phyloP scores from a whole-genome alignment of 2,113 vertebrate species.

The Paradisaea rubra region DNA sequence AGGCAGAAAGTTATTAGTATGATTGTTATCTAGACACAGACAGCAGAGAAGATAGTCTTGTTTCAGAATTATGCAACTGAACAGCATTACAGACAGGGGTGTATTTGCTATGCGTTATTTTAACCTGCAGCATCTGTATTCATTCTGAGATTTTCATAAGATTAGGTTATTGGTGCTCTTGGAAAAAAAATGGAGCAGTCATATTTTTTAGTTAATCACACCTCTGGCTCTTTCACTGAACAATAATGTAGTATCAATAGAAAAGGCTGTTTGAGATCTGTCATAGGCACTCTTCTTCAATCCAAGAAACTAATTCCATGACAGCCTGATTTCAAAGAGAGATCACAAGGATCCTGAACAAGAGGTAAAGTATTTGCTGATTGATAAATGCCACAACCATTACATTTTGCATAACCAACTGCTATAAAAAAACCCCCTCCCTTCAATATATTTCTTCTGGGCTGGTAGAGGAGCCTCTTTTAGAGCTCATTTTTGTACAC shows the following conservation, averaged over 20 bases:
- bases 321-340: background rate
- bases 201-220: background rate
- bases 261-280: background rate
- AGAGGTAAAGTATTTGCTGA: background rate
- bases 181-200: background rate
- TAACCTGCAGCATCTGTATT: background rate
- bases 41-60: background rate
- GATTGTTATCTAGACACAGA: background rate
- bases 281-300: background rate
- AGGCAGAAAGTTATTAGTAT: background rate
- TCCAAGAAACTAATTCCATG: background rate
- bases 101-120: background rate
- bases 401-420: background rate
- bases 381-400: background rate
- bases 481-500: background rate
- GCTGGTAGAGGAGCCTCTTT: background rate
- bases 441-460: background rate
- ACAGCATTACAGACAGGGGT: background rate
- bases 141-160: background rate
- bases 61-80: background rate
- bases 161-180: background rate
- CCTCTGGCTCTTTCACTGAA: background rate
- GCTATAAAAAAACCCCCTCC: background rate
- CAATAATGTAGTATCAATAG: background rate
- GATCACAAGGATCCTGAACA: background rate